A percentile compares a stretch with the other conserved stretches of the same genome.
Evolutionary conservation across 2,113 vertebrate genomes (phyloP).

Genomic region (Tupaia tana): DNA sequence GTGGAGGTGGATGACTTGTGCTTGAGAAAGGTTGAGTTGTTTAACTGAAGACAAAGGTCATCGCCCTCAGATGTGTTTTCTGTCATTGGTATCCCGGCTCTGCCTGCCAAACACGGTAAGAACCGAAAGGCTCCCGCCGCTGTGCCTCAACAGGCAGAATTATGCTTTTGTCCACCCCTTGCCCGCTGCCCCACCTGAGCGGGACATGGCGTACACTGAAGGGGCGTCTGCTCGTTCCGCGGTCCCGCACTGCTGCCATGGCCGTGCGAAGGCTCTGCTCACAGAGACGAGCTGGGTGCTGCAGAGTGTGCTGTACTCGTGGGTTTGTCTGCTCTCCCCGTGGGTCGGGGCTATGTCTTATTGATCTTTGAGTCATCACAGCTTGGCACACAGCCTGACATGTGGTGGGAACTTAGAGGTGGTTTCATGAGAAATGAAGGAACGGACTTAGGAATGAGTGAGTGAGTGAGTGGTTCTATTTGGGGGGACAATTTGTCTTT

Average conservation of each 20-base stretch:
- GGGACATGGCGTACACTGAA: neutral
- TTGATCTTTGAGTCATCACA: neutral
- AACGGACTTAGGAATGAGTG: constrained; percentile 30
- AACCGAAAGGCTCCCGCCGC: neutral
- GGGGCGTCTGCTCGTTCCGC: neutral
- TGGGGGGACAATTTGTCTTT: neutral
- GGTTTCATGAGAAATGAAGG: neutral
- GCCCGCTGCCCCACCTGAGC: neutral
- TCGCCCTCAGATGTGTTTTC: constrained; percentile 31
- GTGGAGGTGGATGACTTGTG: constrained; percentile 53
- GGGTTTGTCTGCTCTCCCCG: neutral
- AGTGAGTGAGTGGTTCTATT: constrained; percentile 21
- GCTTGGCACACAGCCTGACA: neutral
- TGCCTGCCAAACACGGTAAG: constrained; percentile 51
- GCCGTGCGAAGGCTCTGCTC: neutral
- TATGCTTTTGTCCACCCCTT: neutral
- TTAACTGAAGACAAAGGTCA: constrained; percentile 79
- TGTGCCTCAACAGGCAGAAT: neutral
- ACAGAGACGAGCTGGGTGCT: neutral
- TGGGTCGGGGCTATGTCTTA: neutral
- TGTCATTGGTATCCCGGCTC: constrained; percentile 65
- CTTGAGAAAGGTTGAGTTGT: constrained; percentile 71
- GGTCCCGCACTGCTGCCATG: neutral
- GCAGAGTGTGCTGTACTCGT: neutral
- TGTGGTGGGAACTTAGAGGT: constrained; percentile 1